Evolutionary conservation across 2,888 invertebrate genomes (phyloP), one percentile per base, ranked within the genome.

Genomic region (Tetanocera ferruginea): DNA sequence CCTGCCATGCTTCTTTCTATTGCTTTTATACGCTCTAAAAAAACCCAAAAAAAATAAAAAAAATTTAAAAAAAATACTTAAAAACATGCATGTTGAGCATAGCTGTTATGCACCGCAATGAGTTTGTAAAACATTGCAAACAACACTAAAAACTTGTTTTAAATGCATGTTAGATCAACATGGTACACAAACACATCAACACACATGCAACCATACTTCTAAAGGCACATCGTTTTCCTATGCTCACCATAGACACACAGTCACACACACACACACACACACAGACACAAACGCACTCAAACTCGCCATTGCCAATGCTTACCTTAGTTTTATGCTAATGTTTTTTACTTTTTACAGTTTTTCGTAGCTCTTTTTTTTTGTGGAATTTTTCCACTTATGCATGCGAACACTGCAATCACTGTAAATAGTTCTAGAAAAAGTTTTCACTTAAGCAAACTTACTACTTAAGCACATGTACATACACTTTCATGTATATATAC

Each of bases 21-120:
- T 43, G 14, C 11, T 3, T 43, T 43, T 37, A 5, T 8, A 8
- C 8, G 37, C 37, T 11, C 6, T 2, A 11, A 2, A 43, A 43
- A 6, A 43, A 43, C 6, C 6, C 43, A 2, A 43, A 43, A 6
- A 43, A 11, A 11, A 43, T 1, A 43, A 43, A 14, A 23, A 17
- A 49, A 34, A 71, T 9, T 17, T 19, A 55, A 55, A 37, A 37
- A 37, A 17, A 25, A 70, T 25, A 49, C 28, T 28, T 25, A 25
- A n/a, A 72, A 25, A 69, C 31, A 25, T 62, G 60, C 62, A 60
- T 62, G 73, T 62, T 62, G 51, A 73, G 60, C 31, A 73, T 62
- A 34, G 62, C 49, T 51, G 51, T 55, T 73, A 31, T 28, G 28
- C 43, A 43, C 43, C 43, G 43, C 43, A 11, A 43, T 51, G 70